phyloP scores from a whole-genome alignment of 2,113 vertebrate genomes.

The Neogobius melanostomus region DNA sequence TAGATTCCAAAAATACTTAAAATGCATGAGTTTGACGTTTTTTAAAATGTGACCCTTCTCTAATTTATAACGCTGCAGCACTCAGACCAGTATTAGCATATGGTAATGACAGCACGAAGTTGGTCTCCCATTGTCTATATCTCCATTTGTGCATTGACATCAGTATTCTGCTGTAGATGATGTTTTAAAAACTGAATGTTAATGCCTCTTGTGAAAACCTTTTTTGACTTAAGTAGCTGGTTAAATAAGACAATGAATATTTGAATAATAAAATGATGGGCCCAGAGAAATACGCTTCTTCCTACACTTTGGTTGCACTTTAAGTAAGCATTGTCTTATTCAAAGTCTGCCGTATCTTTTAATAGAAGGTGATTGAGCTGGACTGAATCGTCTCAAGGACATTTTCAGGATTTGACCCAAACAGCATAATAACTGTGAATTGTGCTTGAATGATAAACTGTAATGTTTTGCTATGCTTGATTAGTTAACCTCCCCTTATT shows the following conservation, averaged over 20 bases:
- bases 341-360: no score
- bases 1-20: background rate
- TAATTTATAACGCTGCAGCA: background rate
- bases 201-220: background rate
- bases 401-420: no score
- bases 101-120: background rate
- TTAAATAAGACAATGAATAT: background rate
- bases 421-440: no score
- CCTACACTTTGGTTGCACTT: conserved; percentile 20
- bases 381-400: no score
- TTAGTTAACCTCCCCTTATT: no score
- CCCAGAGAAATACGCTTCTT: background rate
- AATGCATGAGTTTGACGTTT: background rate
- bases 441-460: no score
- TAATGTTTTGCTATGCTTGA: no score
- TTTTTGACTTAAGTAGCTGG: background rate
- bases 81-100: background rate
- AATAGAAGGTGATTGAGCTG: no score
- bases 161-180: background rate
- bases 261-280: background rate
- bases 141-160: conserved; percentile 2
- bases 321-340: conserved; percentile 2
- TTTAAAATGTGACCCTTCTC: background rate
- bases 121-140: background rate
- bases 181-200: conserved; percentile 6